Evolutionary conservation across 2,888 invertebrate genomes (phyloP), one percentile per base, ranked within the genome.

Genomic region (Harpalus rufipes): DNA sequence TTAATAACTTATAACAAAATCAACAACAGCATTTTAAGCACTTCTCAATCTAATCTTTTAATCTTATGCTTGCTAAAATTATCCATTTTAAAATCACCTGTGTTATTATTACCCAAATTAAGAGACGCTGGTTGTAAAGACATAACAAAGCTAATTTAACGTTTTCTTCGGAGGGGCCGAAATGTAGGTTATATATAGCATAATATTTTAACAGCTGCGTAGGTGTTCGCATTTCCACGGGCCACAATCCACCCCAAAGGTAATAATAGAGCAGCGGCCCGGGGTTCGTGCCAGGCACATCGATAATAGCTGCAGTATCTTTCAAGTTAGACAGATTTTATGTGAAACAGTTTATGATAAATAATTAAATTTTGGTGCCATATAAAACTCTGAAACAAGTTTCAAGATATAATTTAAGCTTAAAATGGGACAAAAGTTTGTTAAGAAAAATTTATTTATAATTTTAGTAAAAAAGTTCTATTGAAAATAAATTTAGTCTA

Each of bases 81-180:
- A 51, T 51, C 44, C 10, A 8, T 12, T 51, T 51, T 5, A 32
- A 51, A 51, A 51, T 1, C 44, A 6, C 44, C 44, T 51, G 44
- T 51, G 44, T 51, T 16, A 14, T 16, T 59, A 16, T 14, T 68
- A 32, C 6, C 25, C 25, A 68, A 68, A 68, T 39, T 39, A n/a
- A 68, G 39, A 39, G 32, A 4, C 32, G 63, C 63, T 21, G 21
- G 25, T 25, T 63, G 25, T 14, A 32, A 32, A 68, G 68, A 68
- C 68, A 68, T 68, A 39, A 68, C 68, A 32, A 68, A 68, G 39
- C 68, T 68, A 68, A 68, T 68, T 68, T 68, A 32, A 68, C 68
- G 25, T 63, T 63, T 68, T 39, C 21, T 68, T 68, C 7, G 39
- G 12, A 65, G 44, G 72, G 44, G 44, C 41, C 14, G n/a, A 41